Conservation (phyloP, 2,797 vertebrate genomes). For the Tokudaia tokunoshimensis region DNA sequence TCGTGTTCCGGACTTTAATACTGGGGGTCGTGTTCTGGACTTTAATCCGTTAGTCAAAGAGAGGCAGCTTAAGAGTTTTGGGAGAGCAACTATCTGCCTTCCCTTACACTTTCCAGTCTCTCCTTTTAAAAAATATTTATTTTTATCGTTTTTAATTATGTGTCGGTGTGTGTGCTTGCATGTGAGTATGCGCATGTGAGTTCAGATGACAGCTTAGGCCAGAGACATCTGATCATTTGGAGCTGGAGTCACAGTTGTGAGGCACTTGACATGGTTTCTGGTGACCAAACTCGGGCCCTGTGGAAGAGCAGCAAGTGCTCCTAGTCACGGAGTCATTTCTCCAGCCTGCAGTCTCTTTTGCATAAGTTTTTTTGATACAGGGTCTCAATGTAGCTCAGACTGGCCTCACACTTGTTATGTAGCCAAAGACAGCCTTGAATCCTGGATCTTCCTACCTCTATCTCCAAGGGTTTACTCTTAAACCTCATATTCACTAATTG, state of each 20-base stretch:
- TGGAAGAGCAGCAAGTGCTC: background rate
- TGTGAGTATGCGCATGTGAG: background rate
- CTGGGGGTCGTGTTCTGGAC: constrained; percentile 22
- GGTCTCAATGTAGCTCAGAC: background rate
- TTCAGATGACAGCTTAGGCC: background rate
- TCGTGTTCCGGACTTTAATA: background rate
- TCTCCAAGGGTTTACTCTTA: background rate
- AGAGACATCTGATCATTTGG: background rate
- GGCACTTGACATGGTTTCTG: background rate
- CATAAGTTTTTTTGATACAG: background rate
- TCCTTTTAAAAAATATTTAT: constrained; percentile 19
- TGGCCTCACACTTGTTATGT: background rate
- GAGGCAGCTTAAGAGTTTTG: constrained; percentile 35
- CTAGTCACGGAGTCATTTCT: background rate
- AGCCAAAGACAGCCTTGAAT: background rate
- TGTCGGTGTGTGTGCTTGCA: background rate
- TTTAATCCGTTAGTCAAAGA: constrained; percentile 39
- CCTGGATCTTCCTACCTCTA: background rate
- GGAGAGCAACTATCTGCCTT: background rate
- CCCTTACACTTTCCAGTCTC: background rate
- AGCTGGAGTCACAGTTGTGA: background rate
- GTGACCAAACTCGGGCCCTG: background rate
- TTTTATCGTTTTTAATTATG: background rate
- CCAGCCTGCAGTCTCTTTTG: background rate
- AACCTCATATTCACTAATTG: constrained; percentile 12